A percentile compares a stretch with the other conserved stretches of the same genome.
Evolutionary conservation across 2,113 vertebrate species (phyloP).

Genomic region (Menura novaehollandiae): DNA sequence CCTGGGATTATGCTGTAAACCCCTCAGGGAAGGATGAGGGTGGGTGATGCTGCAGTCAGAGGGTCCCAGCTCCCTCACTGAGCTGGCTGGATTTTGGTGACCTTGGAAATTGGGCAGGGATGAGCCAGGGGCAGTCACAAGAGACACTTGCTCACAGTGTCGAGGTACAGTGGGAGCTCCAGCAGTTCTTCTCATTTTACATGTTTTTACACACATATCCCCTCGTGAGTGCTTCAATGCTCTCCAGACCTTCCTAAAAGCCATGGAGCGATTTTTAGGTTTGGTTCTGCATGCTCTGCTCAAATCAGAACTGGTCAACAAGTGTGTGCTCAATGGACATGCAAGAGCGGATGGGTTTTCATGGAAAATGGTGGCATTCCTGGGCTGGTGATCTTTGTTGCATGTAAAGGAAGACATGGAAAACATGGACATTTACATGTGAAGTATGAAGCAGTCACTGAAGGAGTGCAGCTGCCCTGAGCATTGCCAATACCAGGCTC

Average conservation of each 20-base stretch:
- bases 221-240: not conserved
- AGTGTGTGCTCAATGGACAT: not conserved
- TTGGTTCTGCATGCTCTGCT: not conserved
- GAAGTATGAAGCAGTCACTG: not conserved
- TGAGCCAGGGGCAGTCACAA: not conserved
- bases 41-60: not conserved
- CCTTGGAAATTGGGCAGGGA: not conserved
- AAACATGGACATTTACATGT: not conserved
- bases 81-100: not conserved
- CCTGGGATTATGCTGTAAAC: not conserved
- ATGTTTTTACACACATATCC: not conserved
- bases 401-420: not conserved
- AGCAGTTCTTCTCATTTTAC: not conserved
- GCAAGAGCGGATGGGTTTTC: not conserved
- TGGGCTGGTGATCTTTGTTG: not conserved
- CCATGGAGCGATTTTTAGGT: not conserved
- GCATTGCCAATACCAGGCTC: too few relatives aligned
- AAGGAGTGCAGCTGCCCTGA: not conserved
- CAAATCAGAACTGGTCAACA: fast-evolving
- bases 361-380: not conserved
- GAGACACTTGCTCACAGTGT: not conserved
- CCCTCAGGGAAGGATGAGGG: fast-evolving
- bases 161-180: fast-evolving
- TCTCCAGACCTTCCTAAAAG: not conserved
- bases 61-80: not conserved